Evolutionary conservation across 2,888 invertebrate genomes (phyloP).

Genomic region (Hemicrepidius hirtus): DNA sequence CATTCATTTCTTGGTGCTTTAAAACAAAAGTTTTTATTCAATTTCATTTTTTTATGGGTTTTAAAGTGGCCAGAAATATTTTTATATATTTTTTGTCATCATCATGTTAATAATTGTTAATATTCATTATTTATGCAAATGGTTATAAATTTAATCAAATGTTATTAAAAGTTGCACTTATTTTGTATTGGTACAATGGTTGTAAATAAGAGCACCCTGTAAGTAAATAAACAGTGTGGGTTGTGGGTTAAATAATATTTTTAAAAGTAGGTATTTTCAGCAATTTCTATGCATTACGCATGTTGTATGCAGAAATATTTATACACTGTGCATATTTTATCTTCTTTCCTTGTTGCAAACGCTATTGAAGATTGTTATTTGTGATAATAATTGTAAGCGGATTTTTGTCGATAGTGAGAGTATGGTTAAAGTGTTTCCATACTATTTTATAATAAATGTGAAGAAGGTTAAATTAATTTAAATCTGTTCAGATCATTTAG

Average conservation of each 20-base stretch:
- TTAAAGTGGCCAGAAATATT: not conserved
- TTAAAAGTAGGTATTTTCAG: constrained; percentile 13
- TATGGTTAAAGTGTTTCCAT: too few species aligned
- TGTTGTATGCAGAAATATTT: constrained; percentile 22
- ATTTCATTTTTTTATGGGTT: not conserved
- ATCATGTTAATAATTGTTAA: not conserved
- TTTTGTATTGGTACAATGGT: constrained; percentile 4
- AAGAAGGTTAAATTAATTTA: too few species aligned
- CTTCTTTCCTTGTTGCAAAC: not conserved
- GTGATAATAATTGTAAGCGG: not conserved
- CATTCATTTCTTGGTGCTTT: not conserved
- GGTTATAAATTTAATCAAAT: too few species aligned
- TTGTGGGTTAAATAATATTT: constrained; percentile 43
- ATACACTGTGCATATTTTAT: constrained; percentile 26
- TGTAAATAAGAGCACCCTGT: constrained; percentile 43
- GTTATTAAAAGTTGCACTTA: constrained; percentile 20
- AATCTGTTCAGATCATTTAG: too few species aligned
- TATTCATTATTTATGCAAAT: not conserved
- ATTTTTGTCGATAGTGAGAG: not conserved
- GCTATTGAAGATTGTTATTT: too few species aligned
- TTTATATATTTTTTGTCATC: not conserved
- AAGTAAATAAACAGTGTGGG: constrained; percentile 54
- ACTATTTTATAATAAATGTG: too few species aligned
- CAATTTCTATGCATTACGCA: constrained; percentile 3
- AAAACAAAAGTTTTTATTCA: not conserved